Percentiles rank a stretch among this genome's conserved stretches.
These are phyloP conservation scores for Eriosoma lanigerum DNA, from an alignment of 1,140 invertebrate genomes.

Conservation along the genomic window DNA sequence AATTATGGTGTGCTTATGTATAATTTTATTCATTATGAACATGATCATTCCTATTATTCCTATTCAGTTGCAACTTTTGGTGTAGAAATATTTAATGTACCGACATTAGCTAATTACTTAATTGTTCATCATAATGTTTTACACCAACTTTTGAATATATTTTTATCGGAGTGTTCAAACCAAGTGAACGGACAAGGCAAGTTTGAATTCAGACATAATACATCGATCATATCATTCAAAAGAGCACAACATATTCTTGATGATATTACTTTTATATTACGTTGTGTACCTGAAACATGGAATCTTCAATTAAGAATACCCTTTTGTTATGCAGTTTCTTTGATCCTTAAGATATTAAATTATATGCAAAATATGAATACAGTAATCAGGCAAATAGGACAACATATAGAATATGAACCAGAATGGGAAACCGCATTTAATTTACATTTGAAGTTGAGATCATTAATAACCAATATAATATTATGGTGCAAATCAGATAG, in stretches of 20 bases:
- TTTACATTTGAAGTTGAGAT: constrained; percentile 88
- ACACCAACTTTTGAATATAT: constrained; percentile 82
- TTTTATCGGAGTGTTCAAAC: constrained; percentile 81
- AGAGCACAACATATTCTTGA: constrained; percentile 86
- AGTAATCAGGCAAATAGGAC: constrained; percentile 82
- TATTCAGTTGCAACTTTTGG: constrained; percentile 93
- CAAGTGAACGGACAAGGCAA: constrained; percentile 72
- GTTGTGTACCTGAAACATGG: constrained; percentile 76
- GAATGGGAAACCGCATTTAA: constrained; percentile 99
- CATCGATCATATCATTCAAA: constrained; percentile 72
- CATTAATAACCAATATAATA: constrained; percentile 80
- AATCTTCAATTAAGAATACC: constrained; percentile 75
- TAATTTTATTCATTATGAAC: constrained; percentile 95
- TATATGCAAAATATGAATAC: constrained; percentile 93
- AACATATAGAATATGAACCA: constrained; percentile 97
- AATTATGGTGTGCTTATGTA: constrained; percentile 85
- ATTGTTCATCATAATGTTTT: constrained; percentile 87
- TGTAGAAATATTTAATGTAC: constrained; percentile 95
- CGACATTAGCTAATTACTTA: constrained; percentile 87
- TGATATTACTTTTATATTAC: constrained; percentile 87
- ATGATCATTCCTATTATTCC: constrained; percentile 95
- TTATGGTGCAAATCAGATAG: constrained; percentile 90
- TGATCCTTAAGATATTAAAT: constrained; percentile 77
- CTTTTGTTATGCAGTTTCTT: constrained; percentile 82
- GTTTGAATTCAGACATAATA: constrained; percentile 59